These are phyloP conservation scores for Patella caerulea DNA, from an alignment of 2,888 invertebrate species.

Conservation along the genomic window DNA sequence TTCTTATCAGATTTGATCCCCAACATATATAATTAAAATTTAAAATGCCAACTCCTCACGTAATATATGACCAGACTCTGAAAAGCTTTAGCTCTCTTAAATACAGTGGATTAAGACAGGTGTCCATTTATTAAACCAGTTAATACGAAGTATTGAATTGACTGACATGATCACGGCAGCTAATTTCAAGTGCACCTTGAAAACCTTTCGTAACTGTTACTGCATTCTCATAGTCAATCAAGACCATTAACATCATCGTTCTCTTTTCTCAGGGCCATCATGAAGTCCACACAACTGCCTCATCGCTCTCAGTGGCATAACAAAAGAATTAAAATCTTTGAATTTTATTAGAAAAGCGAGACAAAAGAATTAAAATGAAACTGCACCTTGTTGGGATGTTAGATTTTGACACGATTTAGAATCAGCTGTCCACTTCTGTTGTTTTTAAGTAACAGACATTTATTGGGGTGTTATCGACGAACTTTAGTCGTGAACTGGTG, in stretches of 20 bases:
- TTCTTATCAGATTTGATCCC: too few species aligned
- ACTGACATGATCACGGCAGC: background rate
- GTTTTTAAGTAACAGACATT: conserved; percentile 3
- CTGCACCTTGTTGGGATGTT: background rate
- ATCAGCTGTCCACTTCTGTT: conserved; percentile 5
- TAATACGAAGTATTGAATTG: conserved; percentile 3
- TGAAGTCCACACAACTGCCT: too few species aligned
- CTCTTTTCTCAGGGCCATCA: too few species aligned
- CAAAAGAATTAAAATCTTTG: conserved; percentile 12
- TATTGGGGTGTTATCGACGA: conserved; percentile 4
- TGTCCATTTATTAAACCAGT: background rate
- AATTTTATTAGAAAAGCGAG: conserved; percentile 7
- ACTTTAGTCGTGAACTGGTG: background rate
- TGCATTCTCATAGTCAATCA: conserved; percentile 1
- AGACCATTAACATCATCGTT: too few species aligned
- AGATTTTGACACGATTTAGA: background rate
- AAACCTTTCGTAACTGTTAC: background rate
- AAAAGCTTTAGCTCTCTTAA: background rate
- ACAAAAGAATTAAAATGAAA: conserved; percentile 12
- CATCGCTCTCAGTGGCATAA: background rate
- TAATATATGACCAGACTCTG: background rate
- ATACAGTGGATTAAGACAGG: conserved; percentile 3
- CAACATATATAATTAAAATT: background rate
- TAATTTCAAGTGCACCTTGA: background rate
- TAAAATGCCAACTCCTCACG: conserved; percentile 4